Percentiles rank a stretch among this genome's conserved stretches.
Conservation (phyloP, 2,797 vertebrate species). For the Pseudochirops corinnae region DNA sequence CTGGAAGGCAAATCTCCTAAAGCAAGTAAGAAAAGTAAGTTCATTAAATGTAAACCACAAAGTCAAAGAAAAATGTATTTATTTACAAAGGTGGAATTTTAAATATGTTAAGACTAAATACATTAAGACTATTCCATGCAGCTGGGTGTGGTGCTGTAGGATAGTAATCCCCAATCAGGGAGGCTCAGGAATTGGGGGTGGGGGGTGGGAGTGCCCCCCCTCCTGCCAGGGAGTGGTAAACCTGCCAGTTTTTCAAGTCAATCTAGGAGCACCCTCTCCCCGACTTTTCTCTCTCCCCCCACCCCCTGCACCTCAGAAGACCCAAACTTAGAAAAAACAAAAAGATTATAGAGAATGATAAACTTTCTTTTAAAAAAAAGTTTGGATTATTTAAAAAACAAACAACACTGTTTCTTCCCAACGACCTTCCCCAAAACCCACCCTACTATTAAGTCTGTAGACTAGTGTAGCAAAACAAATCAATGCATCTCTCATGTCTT, state of each 20-base stretch:
- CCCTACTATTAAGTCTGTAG: not conserved
- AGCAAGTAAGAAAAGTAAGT: not conserved
- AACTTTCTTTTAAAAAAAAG: not conserved
- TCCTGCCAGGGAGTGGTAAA: not conserved
- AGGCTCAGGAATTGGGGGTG: not conserved
- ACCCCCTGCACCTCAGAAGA: not conserved
- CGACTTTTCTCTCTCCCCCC: no score
- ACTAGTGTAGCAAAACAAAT: not conserved
- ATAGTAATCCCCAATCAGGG: not conserved
- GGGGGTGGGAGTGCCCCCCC: no score
- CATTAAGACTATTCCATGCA: not conserved
- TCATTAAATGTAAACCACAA: slow-evolving; percentile 34
- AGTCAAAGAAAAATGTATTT: slow-evolving; percentile 22
- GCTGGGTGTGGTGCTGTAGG: not conserved
- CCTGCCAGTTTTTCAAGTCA: not conserved
- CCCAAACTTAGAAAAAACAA: not conserved
- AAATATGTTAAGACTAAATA: not conserved
- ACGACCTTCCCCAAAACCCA: not conserved
- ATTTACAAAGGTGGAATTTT: slow-evolving; percentile 43
- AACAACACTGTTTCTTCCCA: not conserved
- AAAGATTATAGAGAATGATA: not conserved
- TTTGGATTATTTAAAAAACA: not conserved
- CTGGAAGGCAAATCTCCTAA: slow-evolving; percentile 32
- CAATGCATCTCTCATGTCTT: not conserved
- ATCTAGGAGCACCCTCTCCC: not conserved